Percentiles rank a stretch among this genome's conserved stretches.
phyloP scores from a whole-genome alignment of 2,797 vertebrate species.

The Chloroceryle amazona region DNA sequence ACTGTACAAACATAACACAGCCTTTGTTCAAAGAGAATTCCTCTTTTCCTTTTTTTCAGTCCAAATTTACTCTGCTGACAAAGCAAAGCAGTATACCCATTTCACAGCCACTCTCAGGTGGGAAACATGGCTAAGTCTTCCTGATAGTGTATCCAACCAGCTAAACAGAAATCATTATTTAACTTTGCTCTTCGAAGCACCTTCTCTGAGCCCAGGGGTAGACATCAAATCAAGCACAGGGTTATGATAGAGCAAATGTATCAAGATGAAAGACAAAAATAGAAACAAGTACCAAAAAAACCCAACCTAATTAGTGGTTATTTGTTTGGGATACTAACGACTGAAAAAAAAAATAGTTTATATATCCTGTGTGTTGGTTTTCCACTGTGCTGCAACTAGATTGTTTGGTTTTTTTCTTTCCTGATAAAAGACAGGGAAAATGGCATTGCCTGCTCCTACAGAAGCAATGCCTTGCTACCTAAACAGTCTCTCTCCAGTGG shows the following conservation, averaged over 20 bases:
- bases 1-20: constrained; percentile 36
- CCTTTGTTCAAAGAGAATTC: constrained; percentile 28
- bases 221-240: constrained; percentile 13
- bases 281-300: not conserved
- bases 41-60: not conserved
- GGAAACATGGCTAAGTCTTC: not conserved
- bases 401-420: not conserved
- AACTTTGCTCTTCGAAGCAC: not conserved
- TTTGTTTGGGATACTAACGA: constrained; percentile 30
- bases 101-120: not conserved
- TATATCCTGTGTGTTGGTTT: not conserved
- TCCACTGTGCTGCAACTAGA: not conserved
- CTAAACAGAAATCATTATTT: not conserved
- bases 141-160: not conserved
- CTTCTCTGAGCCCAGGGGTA: not conserved
- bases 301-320: not conserved
- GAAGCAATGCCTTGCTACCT: not conserved
- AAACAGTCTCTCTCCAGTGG: not conserved
- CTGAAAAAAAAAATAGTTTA: not conserved
- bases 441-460: not conserved
- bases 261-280: constrained; percentile 21
- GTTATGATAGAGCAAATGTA: not conserved
- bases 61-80: not conserved
- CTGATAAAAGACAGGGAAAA: constrained; percentile 4
- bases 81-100: not conserved